phyloP scores from a whole-genome alignment of 2,113 vertebrate genomes.

The Pelodiscus sinensis region DNA sequence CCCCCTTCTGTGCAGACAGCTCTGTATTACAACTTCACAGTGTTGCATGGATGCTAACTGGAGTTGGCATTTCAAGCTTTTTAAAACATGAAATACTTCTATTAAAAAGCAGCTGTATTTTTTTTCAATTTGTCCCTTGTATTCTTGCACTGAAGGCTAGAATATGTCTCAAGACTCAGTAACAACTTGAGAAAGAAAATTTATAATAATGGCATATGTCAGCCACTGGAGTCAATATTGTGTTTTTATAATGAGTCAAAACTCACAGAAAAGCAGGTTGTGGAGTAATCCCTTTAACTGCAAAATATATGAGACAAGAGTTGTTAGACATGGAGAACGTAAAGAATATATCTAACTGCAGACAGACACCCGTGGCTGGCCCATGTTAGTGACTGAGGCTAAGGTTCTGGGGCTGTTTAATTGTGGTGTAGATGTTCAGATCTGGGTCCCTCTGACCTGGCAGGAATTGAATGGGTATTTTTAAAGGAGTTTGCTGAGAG shows the following conservation, averaged over 20 bases:
- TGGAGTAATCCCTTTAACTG: not conserved
- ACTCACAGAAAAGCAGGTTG: not conserved
- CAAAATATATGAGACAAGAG: not conserved
- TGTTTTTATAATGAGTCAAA: not conserved
- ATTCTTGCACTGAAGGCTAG: not conserved
- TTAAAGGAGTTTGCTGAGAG: not conserved
- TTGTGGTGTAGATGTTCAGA: not conserved
- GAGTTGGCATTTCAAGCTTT: constrained; percentile 49
- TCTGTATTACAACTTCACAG: constrained; percentile 37
- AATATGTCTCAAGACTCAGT: not conserved
- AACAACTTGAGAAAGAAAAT: constrained; percentile 35
- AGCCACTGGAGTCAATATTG: not conserved
- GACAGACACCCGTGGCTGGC: not conserved
- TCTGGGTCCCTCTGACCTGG: not conserved
- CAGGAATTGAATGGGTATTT: not conserved
- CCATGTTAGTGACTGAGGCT: not conserved
- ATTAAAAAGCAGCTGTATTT: constrained; percentile 49
- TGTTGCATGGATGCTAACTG: constrained; percentile 7
- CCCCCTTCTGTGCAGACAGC: not conserved
- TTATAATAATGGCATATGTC: not conserved
- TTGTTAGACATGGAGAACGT: not conserved
- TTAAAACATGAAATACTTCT: constrained; percentile 52
- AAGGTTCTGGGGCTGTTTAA: not conserved
- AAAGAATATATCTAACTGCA: too few relatives aligned
- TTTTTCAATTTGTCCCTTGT: constrained; percentile 12